Evolutionary conservation across 2,888 invertebrate genomes (phyloP).

Genomic region (Apeira syringaria): DNA sequence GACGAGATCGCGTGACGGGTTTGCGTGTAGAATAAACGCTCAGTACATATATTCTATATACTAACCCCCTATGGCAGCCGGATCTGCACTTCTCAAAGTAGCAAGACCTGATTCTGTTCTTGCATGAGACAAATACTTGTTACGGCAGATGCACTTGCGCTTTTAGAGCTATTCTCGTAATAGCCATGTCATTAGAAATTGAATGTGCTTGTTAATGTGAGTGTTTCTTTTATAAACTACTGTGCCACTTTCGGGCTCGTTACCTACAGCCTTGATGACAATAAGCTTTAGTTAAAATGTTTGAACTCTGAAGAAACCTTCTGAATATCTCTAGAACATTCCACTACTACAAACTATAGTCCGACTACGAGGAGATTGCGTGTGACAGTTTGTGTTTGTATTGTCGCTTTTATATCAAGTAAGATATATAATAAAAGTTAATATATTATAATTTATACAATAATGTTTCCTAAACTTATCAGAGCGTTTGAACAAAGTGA

Average conservation of each 20-base stretch:
- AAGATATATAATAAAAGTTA: too few species aligned
- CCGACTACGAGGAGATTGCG: too few species aligned
- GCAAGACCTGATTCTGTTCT: conserved; percentile 59
- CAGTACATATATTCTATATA: conserved; percentile 16
- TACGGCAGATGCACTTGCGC: conserved; percentile 43
- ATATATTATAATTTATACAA: too few species aligned
- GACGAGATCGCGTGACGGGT: conserved; percentile 73
- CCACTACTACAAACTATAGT: too few species aligned
- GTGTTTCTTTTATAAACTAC: conserved; percentile 3
- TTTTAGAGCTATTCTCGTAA: conserved; percentile 29
- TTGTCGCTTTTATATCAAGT: too few species aligned
- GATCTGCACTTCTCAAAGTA: conserved; percentile 54
- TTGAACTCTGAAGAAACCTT: too few species aligned
- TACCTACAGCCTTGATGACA: not conserved
- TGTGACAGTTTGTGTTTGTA: too few species aligned
- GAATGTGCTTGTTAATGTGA: conserved; percentile 6
- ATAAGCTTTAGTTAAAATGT: not conserved
- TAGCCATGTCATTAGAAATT: conserved; percentile 20
- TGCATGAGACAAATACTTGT: conserved; percentile 51
- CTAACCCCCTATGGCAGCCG: conserved; percentile 53
- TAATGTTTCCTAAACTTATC: too few species aligned
- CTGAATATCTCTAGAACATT: too few species aligned
- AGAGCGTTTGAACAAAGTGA: too few species aligned
- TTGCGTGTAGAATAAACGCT: conserved; percentile 62
- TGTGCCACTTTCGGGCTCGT: conserved; percentile 6